Evolutionary conservation across 2,888 invertebrate genomes (phyloP), one percentile per base, ranked within the genome.

Genomic region (Acrobasis repandana): DNA sequence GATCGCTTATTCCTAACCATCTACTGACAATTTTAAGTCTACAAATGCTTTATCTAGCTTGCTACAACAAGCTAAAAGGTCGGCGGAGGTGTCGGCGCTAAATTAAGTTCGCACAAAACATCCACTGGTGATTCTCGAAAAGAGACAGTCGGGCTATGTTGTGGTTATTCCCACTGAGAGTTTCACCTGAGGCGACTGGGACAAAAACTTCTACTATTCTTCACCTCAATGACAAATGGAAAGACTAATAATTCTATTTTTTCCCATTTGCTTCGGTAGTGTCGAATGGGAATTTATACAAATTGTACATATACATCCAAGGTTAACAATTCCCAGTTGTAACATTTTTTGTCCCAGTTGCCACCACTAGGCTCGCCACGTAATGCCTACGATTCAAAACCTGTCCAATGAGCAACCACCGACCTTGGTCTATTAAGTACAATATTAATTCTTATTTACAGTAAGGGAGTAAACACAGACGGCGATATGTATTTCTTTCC

Each of bases 11-110:
- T 65, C 65, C 80, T 89, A 86, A 71, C 74, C 72, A 79, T 68
- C 85, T 90, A 91, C 79, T 79, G 77, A 85, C 77, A 81, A 79
- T 82, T 78, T 80, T 84, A 88, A 84, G 72, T 83, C 90, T 91
- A 90, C 84, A 90, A 92, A 92, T 92, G 92, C 92, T 91, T 90
- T 76, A 84, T 77, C 87, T 87, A 90, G 92, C 92, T 86, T 88
- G 91, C 86, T 85, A 86, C 78, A 70, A 85, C 91, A 91, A 92
- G 91, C 91, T 85, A 86, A 71, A 61, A 72, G 77, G 76, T 72
- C 72, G 74, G 77, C 71, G 74, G 68, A 43, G 43, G n/a, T 43
- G 43, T 5, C 43, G n/a, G 5, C n/a, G 14, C n/a, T n/a, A 14
- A 43, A 14, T 43, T 14, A 43, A n/a, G 43, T 43, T n/a, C 43